Conservation (phyloP, 2,888 invertebrate species). For the Notodonta dromedarius region DNA sequence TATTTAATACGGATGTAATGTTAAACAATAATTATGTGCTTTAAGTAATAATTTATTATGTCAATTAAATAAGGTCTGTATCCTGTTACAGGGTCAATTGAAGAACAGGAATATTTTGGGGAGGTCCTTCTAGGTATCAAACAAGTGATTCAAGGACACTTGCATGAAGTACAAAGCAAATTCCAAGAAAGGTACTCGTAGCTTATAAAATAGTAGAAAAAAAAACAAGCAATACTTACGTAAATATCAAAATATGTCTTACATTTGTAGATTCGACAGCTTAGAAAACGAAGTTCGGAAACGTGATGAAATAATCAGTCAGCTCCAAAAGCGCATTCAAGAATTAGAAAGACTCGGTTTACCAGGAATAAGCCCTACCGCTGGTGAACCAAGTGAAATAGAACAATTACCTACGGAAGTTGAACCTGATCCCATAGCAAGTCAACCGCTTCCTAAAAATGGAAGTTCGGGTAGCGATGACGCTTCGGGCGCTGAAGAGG, state of each 20-base stretch:
- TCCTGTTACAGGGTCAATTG: slow-evolving; percentile 82
- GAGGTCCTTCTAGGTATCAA: slow-evolving; percentile 92
- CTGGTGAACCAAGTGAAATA: slow-evolving; percentile 31
- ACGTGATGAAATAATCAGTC: slow-evolving; percentile 91
- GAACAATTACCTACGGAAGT: slow-evolving; percentile 23
- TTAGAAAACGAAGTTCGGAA: slow-evolving; percentile 92
- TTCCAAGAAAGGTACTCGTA: slow-evolving; percentile 85
- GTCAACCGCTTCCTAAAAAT: slow-evolving; percentile 52
- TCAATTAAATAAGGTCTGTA: slow-evolving; percentile 36
- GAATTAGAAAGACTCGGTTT: slow-evolving; percentile 84
- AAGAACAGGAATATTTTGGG: slow-evolving; percentile 92
- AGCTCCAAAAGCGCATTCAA: slow-evolving; percentile 89
- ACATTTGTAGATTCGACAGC: slow-evolving; percentile 85
- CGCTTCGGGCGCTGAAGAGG: slow-evolving; percentile 72
- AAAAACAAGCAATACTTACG: slow-evolving; percentile 2
- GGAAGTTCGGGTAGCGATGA: slow-evolving; percentile 79
- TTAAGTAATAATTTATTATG: slow-evolving; percentile 5
- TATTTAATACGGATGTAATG: slow-evolving; percentile 14
- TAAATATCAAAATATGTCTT: slow-evolving; percentile 3
- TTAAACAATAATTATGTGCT: not conserved
- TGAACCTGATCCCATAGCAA: slow-evolving; percentile 30
- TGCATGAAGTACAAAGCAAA: slow-evolving; percentile 88
- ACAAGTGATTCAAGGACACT: slow-evolving; percentile 90
- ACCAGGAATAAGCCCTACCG: slow-evolving; percentile 37
- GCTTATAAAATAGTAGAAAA: not conserved